phyloP scores from a whole-genome alignment of 2,797 vertebrate species.

The Fundulus diaphanus region DNA sequence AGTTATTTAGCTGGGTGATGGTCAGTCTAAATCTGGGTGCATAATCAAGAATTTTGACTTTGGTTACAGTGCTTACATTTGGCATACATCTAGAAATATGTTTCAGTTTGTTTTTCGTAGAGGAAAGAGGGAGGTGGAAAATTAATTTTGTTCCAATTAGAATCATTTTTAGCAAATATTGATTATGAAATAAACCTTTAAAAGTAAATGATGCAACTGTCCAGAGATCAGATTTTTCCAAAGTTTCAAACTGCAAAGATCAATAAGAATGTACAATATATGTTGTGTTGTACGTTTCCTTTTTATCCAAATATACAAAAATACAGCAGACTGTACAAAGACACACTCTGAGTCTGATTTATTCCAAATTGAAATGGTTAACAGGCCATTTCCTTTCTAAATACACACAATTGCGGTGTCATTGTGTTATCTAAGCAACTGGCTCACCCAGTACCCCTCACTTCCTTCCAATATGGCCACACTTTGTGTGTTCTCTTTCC shows the following conservation, averaged over 20 bases:
- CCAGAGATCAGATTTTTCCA: too few relatives aligned
- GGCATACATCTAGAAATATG: too few relatives aligned
- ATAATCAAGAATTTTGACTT: too few relatives aligned
- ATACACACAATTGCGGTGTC: background rate
- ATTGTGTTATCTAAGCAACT: conserved; percentile 40
- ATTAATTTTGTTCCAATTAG: too few relatives aligned
- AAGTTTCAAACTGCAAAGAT: background rate
- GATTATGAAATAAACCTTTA: too few relatives aligned
- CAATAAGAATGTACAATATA: background rate
- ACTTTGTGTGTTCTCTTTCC: background rate
- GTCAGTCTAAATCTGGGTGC: too few relatives aligned
- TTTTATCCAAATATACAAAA: background rate
- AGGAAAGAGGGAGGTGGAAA: too few relatives aligned
- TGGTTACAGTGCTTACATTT: too few relatives aligned
- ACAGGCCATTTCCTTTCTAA: background rate
- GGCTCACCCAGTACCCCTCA: conserved; percentile 38
- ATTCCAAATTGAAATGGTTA: conserved; percentile 1
- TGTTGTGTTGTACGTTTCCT: background rate
- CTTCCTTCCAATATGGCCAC: conserved; percentile 13
- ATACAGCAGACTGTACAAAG: background rate
- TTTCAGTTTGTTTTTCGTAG: too few relatives aligned
- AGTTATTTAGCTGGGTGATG: too few relatives aligned
- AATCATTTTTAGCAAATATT: too few relatives aligned
- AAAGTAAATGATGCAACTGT: too few relatives aligned
- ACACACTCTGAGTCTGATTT: conserved; percentile 3